Base-by-base conservation (phyloP, 2,888 invertebrate species). In the Pinctada fucata region DNA sequence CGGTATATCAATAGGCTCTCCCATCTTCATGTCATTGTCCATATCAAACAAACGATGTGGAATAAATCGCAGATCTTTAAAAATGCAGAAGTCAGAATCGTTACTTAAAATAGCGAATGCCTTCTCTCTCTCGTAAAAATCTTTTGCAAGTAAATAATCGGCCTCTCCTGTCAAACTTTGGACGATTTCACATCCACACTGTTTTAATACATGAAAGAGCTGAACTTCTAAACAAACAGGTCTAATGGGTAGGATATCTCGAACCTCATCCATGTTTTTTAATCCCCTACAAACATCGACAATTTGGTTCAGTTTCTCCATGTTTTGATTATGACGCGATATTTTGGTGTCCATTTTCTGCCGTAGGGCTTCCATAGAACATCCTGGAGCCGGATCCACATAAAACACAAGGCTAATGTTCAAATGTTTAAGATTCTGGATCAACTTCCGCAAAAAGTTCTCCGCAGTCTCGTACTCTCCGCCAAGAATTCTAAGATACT, bases 21-120 rank as follows among this genome's bases (percentile, higher is more conserved):
- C 89, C 10, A 91, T 83, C 16, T 85, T 83, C n/a, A 91, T 84
- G 78, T 90, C 87, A 76, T 89, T 86, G 3, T 87, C 75, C 31
- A 88, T 72, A 78, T 91, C 91, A 87, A 91, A 91, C 70, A 89
- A 82, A n/a, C 88, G 82, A 67, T 86, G 69, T 2, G 89, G 88
- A 71, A 91, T 88, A 72, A 90, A 85, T n/a, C 84, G 70, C 76
- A 88, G 83, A 78, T 87, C 83, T 72, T 83, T 83, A 79, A 91
- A 90, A 58, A 91, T 85, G 79, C 89, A 88, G 78, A 92, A 92
- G 80, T 92, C 92, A 8, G 91, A 88, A 76, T 92, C 92, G 82
- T 91, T 91, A 73, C 89, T 89, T 16, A 91, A 64, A 45, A 92
- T 83, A 47, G 89, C 90, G 79, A 79, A 90, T 2, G 91, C 92